These are phyloP conservation scores for Amphibalanus amphitrite DNA, from an alignment of 1,140 invertebrate genomes.

Conservation along the genomic window DNA sequence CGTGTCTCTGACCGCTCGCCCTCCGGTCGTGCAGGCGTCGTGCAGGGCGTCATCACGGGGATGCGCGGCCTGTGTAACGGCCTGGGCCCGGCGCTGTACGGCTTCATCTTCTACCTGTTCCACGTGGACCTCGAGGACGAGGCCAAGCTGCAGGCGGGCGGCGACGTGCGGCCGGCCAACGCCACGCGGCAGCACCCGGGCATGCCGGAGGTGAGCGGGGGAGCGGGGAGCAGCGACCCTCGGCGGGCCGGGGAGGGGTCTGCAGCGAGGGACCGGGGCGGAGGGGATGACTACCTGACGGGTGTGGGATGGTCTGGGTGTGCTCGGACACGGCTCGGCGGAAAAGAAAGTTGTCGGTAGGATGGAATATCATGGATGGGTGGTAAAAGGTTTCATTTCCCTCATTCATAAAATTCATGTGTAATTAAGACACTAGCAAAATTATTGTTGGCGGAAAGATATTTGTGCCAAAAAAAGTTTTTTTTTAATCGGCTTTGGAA, in stretches of 20 bases:
- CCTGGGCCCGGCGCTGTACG: constrained; percentile 87
- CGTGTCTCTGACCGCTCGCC: too few relatives aligned
- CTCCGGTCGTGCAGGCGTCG: constrained; percentile 47
- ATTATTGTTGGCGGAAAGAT: too few relatives aligned
- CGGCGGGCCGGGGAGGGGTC: constrained; percentile 6
- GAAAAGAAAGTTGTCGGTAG: too few relatives aligned
- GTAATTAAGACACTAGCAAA: too few relatives aligned
- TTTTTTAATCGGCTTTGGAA: too few relatives aligned
- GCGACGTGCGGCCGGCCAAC: constrained; percentile 61
- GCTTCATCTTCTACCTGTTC: constrained; percentile 96
- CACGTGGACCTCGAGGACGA: constrained; percentile 85
- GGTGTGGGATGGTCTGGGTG: too few relatives aligned
- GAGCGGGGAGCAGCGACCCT: constrained; percentile 14
- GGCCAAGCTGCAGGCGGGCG: constrained; percentile 16
- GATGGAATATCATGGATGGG: too few relatives aligned
- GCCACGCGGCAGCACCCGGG: constrained; percentile 80
- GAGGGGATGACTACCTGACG: too few relatives aligned
- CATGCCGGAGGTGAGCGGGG: constrained; percentile 46
- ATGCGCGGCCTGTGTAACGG: constrained; percentile 86
- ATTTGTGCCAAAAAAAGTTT: too few relatives aligned
- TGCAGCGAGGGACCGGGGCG: neutral
- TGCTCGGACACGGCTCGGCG: too few relatives aligned
- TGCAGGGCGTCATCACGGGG: constrained; percentile 96
- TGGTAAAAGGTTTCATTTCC: too few relatives aligned
- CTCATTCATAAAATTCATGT: too few relatives aligned